A percentile compares a stretch with the other conserved stretches of the same genome.
phyloP scores from a whole-genome alignment of 2,888 invertebrate genomes.

The Lydus trimaculatus region DNA sequence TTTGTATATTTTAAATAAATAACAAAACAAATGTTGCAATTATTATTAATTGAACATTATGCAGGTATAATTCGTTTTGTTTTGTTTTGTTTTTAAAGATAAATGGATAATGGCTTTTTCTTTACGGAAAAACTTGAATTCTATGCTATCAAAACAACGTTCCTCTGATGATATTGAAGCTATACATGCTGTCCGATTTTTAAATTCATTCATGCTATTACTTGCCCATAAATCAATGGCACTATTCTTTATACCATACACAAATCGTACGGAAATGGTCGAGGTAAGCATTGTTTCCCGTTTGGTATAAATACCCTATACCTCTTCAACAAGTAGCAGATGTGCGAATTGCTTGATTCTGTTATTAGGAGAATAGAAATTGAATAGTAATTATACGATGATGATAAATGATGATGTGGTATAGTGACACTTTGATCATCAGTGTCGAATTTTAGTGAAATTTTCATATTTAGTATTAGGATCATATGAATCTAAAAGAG shows the following conservation, averaged over 20 bases:
- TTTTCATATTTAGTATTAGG: constrained; percentile 46
- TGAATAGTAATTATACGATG: not conserved
- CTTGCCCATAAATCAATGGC: constrained; percentile 77
- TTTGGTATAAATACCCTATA: too few relatives aligned
- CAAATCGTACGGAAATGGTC: constrained; percentile 71
- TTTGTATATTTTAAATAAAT: not conserved
- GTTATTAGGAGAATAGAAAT: constrained; percentile 27
- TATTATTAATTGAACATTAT: constrained; percentile 42
- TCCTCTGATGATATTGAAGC: constrained; percentile 67
- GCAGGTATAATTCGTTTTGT: constrained; percentile 34
- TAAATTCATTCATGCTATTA: constrained; percentile 71
- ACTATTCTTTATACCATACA: constrained; percentile 70
- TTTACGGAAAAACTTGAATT: constrained; percentile 65
- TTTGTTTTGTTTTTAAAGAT: constrained; percentile 54
- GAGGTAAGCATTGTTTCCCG: constrained; percentile 61
- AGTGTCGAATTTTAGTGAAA: constrained; percentile 48
- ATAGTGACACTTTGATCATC: constrained; percentile 24
- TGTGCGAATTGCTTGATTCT: constrained; percentile 40
- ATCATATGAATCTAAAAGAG: constrained; percentile 24
- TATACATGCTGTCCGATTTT: constrained; percentile 71
- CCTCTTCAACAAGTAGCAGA: constrained; percentile 29
- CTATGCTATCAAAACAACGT: constrained; percentile 65
- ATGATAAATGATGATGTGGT: constrained; percentile 22
- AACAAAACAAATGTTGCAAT: constrained; percentile 31
- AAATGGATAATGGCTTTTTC: constrained; percentile 69